A percentile compares a stretch with the other conserved stretches of the same genome.
phyloP scores from a whole-genome alignment of 2,113 vertebrate species.

The Willisornis vidua region DNA sequence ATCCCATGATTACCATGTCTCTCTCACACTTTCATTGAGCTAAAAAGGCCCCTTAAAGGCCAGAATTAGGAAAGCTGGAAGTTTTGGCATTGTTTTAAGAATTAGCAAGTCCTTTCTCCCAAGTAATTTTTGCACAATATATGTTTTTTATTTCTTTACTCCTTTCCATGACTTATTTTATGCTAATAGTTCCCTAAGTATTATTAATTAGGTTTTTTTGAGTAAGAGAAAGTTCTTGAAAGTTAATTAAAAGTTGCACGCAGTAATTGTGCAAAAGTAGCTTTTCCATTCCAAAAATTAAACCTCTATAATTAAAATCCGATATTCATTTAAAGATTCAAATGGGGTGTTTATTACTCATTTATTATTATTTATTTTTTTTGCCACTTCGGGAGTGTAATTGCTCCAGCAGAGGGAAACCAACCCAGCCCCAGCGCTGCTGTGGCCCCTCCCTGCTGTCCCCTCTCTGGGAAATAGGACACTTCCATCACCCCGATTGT shows the following conservation, averaged over 20 bases:
- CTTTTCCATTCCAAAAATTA: slow-evolving; percentile 77
- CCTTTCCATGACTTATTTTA: slow-evolving; percentile 49
- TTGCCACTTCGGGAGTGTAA: slow-evolving; percentile 10
- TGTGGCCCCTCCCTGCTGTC: not conserved
- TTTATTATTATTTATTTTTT: slow-evolving; percentile 67
- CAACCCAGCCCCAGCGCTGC: not conserved
- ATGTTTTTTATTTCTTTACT: slow-evolving; percentile 14
- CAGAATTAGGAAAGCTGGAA: not conserved
- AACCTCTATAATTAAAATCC: slow-evolving; percentile 80
- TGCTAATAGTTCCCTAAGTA: slow-evolving; percentile 72
- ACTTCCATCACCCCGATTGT: not conserved
- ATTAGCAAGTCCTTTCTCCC: not conserved
- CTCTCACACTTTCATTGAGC: not conserved
- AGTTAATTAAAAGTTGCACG: slow-evolving; percentile 82
- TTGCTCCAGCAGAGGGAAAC: not conserved
- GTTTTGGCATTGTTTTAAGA: slow-evolving; percentile 4
- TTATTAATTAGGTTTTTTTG: slow-evolving; percentile 78
- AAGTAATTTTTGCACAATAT: not conserved
- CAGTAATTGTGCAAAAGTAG: slow-evolving; percentile 77
- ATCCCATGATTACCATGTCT: not conserved
- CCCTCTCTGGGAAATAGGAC: not conserved
- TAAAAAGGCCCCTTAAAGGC: not conserved
- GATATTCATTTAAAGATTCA: slow-evolving; percentile 72
- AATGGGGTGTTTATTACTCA: slow-evolving; percentile 69
- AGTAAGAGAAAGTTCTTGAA: slow-evolving; percentile 76